Evolutionary conservation across 2,888 invertebrate genomes (phyloP), one percentile per base, ranked within the genome.

Genomic region (Euphydryas editha): DNA sequence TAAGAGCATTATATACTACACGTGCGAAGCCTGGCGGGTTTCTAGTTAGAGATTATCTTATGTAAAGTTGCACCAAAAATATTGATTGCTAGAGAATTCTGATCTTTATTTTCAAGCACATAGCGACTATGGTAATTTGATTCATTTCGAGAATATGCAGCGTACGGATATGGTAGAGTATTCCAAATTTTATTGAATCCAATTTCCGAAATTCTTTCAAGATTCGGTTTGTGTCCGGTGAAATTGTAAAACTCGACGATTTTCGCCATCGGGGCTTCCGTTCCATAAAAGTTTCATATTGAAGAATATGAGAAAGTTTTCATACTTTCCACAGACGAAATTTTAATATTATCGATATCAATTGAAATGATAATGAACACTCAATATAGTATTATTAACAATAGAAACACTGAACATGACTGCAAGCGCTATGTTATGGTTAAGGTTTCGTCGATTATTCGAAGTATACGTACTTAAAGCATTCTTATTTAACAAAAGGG

Each of bases 131-230:
- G 13, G 13, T 49, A 21, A 13, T 8, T 49, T 49, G 20, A 13
- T 49, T 1, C 39, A 21, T 21, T 20, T 49, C 11, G 11, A 21
- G n/a, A 51, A 51, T 24, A 24, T 51, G 51, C 51, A 21, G 15
- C 51, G 18, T 51, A 51, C 15, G 51, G 20, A 49, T 49, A 21
- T 17, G 5, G 51, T 7, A 15, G 24, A 51, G 24, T 30, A 15
- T 20, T 56, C 55, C 36, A 62, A 15, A 62, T 46, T 56, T 55
- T 47, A 24, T 39, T 46, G 55, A 56, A 47, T 49, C 49, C 49
- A 47, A 65, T 60, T 65, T 60, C 39, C 18, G 7, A 47, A 65
- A 60, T 49, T 65, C 60, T 56, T 56, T 47, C 21, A 37, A 37
- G 49, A 60, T 56, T 47, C 47, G 60, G 24, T 51, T 20, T 20